phyloP scores from a whole-genome alignment of 2,797 vertebrate genomes.

The Pagetopsis macropterus region DNA sequence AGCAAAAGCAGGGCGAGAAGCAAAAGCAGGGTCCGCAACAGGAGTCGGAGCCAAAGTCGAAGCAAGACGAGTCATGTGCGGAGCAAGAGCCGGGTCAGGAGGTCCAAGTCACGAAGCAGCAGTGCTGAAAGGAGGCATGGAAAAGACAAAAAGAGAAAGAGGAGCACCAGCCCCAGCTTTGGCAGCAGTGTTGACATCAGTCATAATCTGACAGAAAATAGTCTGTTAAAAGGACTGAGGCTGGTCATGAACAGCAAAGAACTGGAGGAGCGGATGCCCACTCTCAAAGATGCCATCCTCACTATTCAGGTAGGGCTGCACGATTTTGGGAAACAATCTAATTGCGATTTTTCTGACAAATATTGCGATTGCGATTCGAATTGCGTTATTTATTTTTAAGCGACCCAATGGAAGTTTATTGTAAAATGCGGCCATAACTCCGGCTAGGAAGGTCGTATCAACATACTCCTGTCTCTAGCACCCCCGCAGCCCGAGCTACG shows the following conservation, averaged over 20 bases:
- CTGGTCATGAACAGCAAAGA: conserved; percentile 84
- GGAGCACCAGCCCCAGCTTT: conserved; percentile 32
- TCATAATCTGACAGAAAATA: conserved; percentile 39
- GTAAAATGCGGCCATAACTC: too few relatives aligned
- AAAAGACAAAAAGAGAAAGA: conserved; percentile 52
- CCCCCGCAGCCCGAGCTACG: too few relatives aligned
- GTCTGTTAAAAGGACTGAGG: conserved; percentile 81
- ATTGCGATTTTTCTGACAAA: too few relatives aligned
- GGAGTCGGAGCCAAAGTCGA: conserved; percentile 35
- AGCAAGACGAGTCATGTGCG: conserved; percentile 24
- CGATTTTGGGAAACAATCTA: too few relatives aligned
- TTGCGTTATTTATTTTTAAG: too few relatives aligned
- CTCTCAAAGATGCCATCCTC: conserved; percentile 91
- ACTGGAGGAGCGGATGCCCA: conserved; percentile 84
- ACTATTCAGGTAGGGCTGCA: conserved; percentile 81
- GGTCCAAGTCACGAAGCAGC: conserved; percentile 65
- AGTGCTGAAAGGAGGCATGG: conserved; percentile 51
- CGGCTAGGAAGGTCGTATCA: too few relatives aligned
- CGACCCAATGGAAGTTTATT: too few relatives aligned
- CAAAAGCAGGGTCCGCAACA: not conserved
- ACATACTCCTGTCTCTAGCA: too few relatives aligned
- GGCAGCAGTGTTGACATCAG: not conserved
- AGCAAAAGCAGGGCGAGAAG: conserved; percentile 15
- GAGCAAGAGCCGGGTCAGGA: conserved; percentile 65
- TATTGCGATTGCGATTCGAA: too few relatives aligned